A percentile compares a stretch with the other conserved stretches of the same genome.
Evolutionary conservation across 2,888 invertebrate species (phyloP).

Genomic region (Lithophane semibrunnea): DNA sequence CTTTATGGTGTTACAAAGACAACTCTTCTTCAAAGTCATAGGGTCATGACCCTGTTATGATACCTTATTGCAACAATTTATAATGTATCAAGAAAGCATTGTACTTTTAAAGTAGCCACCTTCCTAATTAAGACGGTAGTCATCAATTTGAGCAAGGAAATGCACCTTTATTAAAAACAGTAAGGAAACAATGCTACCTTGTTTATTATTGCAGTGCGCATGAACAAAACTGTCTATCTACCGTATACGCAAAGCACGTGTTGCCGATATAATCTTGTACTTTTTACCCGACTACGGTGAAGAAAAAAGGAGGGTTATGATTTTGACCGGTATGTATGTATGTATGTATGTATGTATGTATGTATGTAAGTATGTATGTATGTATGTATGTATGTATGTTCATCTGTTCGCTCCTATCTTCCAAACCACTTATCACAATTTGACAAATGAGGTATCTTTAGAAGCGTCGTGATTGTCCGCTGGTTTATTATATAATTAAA

Average conservation of each 20-base stretch:
- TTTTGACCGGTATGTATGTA: too few species aligned
- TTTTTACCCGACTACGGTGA: too few species aligned
- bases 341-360: too few species aligned
- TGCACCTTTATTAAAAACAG: conserved; percentile 25
- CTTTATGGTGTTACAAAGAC: background rate
- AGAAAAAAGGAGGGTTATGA: too few species aligned
- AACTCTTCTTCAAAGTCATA: background rate
- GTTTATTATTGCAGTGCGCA: conserved; percentile 21
- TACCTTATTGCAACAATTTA: background rate
- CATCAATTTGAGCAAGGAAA: conserved; percentile 24
- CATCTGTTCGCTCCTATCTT: too few species aligned
- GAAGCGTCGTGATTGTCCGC: too few species aligned
- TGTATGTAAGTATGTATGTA: too few species aligned
- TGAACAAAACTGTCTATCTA: conserved; percentile 32
- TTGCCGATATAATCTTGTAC: conserved; percentile 23
- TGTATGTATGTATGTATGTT: too few species aligned
- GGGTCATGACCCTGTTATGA: background rate
- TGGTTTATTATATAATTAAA: too few species aligned
- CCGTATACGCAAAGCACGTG: conserved; percentile 36
- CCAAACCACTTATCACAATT: too few species aligned
- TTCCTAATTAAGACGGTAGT: conserved; percentile 18
- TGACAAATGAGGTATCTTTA: too few species aligned
- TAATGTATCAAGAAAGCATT: background rate
- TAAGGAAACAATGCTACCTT: conserved; percentile 35
- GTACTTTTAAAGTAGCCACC: background rate